Percentiles rank a stretch among this genome's conserved stretches.
These are phyloP conservation scores for Dryocosmus kuriphilus DNA, from an alignment of 2,888 invertebrate genomes.

Conservation along the genomic window DNA sequence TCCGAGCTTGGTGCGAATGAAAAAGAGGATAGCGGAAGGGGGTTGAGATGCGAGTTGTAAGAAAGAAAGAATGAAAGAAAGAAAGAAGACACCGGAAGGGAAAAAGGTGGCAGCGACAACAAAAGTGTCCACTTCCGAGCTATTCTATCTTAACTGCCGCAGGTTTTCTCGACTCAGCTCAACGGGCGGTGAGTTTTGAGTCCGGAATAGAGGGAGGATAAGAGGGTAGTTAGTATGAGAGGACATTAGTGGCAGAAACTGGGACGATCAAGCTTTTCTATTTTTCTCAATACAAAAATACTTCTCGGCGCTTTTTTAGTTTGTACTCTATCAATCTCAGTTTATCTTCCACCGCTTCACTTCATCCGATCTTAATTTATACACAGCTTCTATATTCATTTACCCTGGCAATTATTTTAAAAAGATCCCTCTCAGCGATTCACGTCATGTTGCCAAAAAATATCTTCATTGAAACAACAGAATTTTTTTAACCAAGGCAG, in stretches of 20 bases:
- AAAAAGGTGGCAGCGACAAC: conserved; percentile 50
- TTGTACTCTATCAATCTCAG: neutral
- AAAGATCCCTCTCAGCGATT: too few species aligned
- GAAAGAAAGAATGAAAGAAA: conserved; percentile 8
- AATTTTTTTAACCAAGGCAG: too few species aligned
- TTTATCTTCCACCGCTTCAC: neutral
- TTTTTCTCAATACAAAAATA: neutral
- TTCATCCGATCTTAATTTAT: neutral
- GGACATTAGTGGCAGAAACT: conserved; percentile 70
- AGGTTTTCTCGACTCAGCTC: conserved; percentile 62
- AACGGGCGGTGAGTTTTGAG: conserved; percentile 38
- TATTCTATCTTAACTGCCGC: conserved; percentile 67
- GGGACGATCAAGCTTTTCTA: conserved; percentile 61
- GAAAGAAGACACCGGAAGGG: neutral
- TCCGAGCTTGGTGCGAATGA: conserved; percentile 47
- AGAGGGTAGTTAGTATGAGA: conserved; percentile 69
- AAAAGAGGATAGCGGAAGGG: conserved; percentile 29
- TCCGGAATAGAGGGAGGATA: conserved; percentile 59
- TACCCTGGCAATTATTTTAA: too few species aligned
- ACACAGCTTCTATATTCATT: too few species aligned
- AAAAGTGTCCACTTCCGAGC: conserved; percentile 64
- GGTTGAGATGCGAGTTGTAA: neutral
- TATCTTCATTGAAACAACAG: too few species aligned
- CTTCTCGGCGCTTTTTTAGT: neutral
- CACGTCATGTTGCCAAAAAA: too few species aligned